phyloP scores from a whole-genome alignment of 2,113 vertebrate genomes.

The Eolophus roseicapilla region DNA sequence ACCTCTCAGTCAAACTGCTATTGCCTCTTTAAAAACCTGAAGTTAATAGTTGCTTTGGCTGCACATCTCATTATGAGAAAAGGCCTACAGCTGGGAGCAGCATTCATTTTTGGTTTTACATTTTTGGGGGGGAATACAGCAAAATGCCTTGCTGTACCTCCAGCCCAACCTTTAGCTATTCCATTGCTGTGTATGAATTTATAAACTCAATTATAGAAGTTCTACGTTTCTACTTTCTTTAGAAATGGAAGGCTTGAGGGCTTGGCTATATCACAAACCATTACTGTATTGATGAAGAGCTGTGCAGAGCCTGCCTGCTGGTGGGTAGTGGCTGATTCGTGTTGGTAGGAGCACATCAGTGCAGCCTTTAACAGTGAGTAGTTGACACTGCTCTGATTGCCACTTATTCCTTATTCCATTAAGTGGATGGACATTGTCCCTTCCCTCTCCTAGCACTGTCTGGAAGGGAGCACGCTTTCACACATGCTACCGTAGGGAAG shows the following conservation, averaged over 20 bases:
- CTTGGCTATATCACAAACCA: fast-evolving
- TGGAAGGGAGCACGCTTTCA: background rate
- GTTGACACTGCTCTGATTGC: background rate
- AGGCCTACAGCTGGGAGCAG: slow-evolving; percentile 19
- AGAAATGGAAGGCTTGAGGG: background rate
- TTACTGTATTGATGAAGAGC: background rate
- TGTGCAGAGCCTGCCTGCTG: background rate
- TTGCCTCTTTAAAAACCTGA: slow-evolving; percentile 10
- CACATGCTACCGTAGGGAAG: background rate
- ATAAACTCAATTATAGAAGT: background rate
- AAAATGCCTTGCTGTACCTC: background rate
- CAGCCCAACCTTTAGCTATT: background rate
- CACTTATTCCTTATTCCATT: background rate
- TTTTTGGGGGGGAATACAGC: background rate
- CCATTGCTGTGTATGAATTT: background rate
- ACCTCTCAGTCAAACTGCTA: slow-evolving; percentile 41
- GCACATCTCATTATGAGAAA: slow-evolving; percentile 7
- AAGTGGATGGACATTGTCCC: background rate
- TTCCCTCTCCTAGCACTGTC: background rate
- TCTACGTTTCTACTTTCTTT: background rate
- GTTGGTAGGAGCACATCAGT: background rate
- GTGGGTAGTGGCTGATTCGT: background rate
- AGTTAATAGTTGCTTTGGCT: slow-evolving; percentile 48
- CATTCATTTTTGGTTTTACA: background rate
- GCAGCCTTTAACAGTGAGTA: background rate